Evolutionary conservation across 2,888 invertebrate species (phyloP), one percentile per base, ranked within the genome.

Genomic region (Dryocosmus kuriphilus): DNA sequence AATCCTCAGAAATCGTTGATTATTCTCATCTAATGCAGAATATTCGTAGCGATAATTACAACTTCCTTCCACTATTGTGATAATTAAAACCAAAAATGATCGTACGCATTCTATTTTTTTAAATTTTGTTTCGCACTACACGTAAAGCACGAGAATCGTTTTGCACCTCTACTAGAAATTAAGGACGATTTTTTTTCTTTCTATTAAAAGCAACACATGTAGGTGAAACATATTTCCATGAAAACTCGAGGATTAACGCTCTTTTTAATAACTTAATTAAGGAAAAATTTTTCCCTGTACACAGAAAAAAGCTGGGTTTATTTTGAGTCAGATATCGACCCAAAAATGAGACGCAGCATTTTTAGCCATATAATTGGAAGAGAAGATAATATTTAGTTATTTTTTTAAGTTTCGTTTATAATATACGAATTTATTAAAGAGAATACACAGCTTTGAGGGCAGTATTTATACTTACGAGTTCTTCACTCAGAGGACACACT

Each of bases 401-500:
- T 9, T 51, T 3, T n/a, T 2, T 9, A n/a, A n/a, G n/a, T n/a
- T 51, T 51, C n/a, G 51, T 51, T n/a, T 8, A n/a, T 51, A 71
- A 41, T 71, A 46, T 27, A 67, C 8, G n/a, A 24, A 51, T 46
- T 71, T 30, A n/a, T 9, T 9, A 19, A 71, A 51, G 27, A 41
- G 46, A 27, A 71, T 27, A 30, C 51, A 51, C 8, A n/a, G 67
- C 46, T 71, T 46, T 30, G 67, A 46, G 46, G 46, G 46, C n/a
- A 71, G 46, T 46, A 24, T 41, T 71, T 71, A 71, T 46, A 30
- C 46, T 27, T 71, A 71, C 51, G 30, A 71, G 46, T 71, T 51
- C 19, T 71, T n/a, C 30, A 71, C 51, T 71, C 67, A 71, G 51
- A 51, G 46, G 46, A 46, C 51, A 46, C 67, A 71, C 67, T 46